Conservation (phyloP, 2,888 invertebrate species). For the Hyles lineata region DNA sequence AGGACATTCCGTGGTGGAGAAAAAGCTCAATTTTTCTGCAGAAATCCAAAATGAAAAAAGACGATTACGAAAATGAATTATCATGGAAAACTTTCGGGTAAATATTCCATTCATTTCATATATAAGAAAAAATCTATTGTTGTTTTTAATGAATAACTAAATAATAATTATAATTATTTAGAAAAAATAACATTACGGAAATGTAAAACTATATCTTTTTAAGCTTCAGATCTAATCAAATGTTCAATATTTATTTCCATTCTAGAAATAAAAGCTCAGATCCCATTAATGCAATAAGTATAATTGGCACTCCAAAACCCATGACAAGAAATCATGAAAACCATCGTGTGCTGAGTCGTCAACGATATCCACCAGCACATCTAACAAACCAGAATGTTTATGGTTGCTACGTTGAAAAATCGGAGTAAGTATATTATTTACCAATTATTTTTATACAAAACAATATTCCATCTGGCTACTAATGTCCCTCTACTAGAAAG, state of each 20-base stretch:
- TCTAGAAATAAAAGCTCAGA: background rate
- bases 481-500: too few relatives aligned
- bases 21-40: constrained; percentile 50
- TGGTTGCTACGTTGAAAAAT: background rate
- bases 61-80: background rate
- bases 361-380: too few relatives aligned
- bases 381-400: background rate
- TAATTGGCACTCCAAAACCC: background rate
- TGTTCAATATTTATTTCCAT: background rate
- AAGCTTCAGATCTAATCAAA: background rate
- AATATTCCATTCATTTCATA: background rate
- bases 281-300: background rate
- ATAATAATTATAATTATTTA: too few relatives aligned
- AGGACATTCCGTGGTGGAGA: constrained; percentile 67
- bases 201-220: background rate
- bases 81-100: background rate
- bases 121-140: background rate
- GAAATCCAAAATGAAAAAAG: constrained; percentile 34
- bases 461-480: too few relatives aligned
- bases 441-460: too few relatives aligned
- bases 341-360: background rate
- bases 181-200: too few relatives aligned
- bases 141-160: too few relatives aligned
- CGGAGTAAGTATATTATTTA: background rate
- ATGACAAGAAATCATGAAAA: background rate